These are phyloP conservation scores for Aurelia sp. DNA, from an alignment of 30 jellyfish, hydroid and myxozoan genomes.

Conservation along the genomic window DNA sequence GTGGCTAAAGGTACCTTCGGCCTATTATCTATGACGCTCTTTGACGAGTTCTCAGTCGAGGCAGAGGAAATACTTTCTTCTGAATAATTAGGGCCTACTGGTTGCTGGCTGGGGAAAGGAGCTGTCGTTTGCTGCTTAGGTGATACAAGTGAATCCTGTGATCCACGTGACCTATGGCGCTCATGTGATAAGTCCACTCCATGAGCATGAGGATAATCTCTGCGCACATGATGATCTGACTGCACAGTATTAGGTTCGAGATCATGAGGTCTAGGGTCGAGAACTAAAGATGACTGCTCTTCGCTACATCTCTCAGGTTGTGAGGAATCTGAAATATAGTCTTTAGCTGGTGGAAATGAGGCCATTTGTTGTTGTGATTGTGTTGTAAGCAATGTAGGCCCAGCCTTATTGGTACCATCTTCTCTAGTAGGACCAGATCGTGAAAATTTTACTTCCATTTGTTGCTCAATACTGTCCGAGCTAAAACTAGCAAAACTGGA, in stretches of 20 bases:
- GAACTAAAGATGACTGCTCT: slow-evolving; percentile 33
- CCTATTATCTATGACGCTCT: background rate
- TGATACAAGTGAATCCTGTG: background rate
- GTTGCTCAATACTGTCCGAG: slow-evolving; percentile 9
- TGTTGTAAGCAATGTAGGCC: background rate
- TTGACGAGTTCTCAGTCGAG: slow-evolving; percentile 4
- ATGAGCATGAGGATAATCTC: slow-evolving; percentile 35
- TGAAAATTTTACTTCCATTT: background rate
- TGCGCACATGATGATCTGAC: slow-evolving; percentile 46
- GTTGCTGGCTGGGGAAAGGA: background rate
- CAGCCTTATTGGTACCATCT: background rate
- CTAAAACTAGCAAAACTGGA: background rate
- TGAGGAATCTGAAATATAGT: background rate
- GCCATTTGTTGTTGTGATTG: background rate
- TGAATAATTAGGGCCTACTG: background rate
- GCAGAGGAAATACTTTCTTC: no score
- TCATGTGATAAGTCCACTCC: slow-evolving; percentile 2
- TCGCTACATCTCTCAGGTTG: slow-evolving; percentile 27
- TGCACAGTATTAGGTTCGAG: background rate
- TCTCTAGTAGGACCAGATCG: background rate
- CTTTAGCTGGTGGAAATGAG: background rate
- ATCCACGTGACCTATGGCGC: slow-evolving; percentile 12
- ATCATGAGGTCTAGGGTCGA: slow-evolving; percentile 40
- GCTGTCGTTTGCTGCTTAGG: background rate
- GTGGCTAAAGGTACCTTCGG: background rate